phyloP scores from a whole-genome alignment of 1,140 invertebrate genomes.

The Aphelinus atriplicis region DNA sequence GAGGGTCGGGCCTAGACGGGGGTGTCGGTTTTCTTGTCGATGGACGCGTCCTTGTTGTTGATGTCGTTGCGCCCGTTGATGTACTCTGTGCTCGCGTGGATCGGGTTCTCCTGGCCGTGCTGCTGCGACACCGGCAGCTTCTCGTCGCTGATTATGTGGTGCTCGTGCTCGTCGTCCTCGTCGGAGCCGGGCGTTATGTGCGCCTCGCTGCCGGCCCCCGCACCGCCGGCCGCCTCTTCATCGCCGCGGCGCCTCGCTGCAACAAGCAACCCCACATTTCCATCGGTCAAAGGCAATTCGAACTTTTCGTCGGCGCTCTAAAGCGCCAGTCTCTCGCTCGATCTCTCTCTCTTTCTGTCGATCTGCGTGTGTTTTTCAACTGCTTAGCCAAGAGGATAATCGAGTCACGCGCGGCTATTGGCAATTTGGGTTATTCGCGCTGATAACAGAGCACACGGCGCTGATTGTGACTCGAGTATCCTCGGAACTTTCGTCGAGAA shows the following conservation, averaged over 20 bases:
- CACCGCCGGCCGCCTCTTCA: conserved; percentile 63
- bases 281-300: conserved; percentile 64
- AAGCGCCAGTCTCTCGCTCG: neutral
- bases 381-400: conserved; percentile 7
- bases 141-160: conserved; percentile 60
- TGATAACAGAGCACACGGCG: too few species aligned
- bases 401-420: neutral
- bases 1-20: conserved; percentile 55
- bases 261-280: conserved; percentile 65
- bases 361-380: conserved; percentile 32
- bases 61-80: conserved; percentile 61
- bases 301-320: conserved; percentile 34
- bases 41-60: conserved; percentile 58
- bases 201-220: conserved; percentile 63
- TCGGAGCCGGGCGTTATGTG: conserved; percentile 64
- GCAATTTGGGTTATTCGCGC: too few species aligned
- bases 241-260: conserved; percentile 65
- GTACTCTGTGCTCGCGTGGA: conserved; percentile 64
- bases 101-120: conserved; percentile 64
- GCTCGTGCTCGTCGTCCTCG: conserved; percentile 62
- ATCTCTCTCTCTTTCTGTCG: neutral
- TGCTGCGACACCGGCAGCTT: conserved; percentile 54
- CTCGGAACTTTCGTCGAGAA: too few species aligned
- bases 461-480: too few species aligned
- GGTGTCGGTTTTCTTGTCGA: conserved; percentile 63